Evolutionary conservation across 2,888 invertebrate species (phyloP).

Genomic region (Parapristionchus giblindavisi): DNA sequence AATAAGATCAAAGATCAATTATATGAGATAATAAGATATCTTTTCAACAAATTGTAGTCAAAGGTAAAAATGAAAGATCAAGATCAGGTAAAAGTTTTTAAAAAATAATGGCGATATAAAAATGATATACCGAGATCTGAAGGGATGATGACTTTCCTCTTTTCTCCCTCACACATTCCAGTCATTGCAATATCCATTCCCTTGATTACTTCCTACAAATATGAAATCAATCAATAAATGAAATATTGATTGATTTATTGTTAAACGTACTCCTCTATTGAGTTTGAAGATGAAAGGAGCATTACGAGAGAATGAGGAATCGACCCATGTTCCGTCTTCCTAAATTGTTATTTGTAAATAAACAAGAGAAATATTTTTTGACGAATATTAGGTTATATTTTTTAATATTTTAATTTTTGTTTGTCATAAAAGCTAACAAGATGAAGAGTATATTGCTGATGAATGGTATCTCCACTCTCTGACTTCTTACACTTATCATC

Average conservation of each 20-base stretch:
- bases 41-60: not conserved
- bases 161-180: slow-evolving; percentile 68
- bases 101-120: not conserved
- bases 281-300: slow-evolving; percentile 67
- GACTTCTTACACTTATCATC: slow-evolving; percentile 55
- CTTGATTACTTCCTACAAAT: slow-evolving; percentile 63
- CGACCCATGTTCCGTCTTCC: slow-evolving; percentile 68
- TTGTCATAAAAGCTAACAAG: slow-evolving; percentile 45
- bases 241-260: not conserved
- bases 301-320: slow-evolving; percentile 65
- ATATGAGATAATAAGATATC: not conserved
- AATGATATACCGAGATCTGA: slow-evolving; percentile 51
- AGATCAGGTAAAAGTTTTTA: not conserved
- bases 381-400: not conserved
- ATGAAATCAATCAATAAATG: not conserved
- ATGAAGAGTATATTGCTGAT: slow-evolving; percentile 66
- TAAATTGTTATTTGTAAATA: too few relatives aligned
- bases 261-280: slow-evolving; percentile 44
- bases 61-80: not conserved
- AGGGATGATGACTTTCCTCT: slow-evolving; percentile 66
- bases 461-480: slow-evolving; percentile 63
- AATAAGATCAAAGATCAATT: slow-evolving; percentile 26
- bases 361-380: not conserved
- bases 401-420: not conserved
- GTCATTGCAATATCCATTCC: slow-evolving; percentile 68